Conservation (phyloP, 2,113 vertebrate species). For the Orcinus orca region DNA sequence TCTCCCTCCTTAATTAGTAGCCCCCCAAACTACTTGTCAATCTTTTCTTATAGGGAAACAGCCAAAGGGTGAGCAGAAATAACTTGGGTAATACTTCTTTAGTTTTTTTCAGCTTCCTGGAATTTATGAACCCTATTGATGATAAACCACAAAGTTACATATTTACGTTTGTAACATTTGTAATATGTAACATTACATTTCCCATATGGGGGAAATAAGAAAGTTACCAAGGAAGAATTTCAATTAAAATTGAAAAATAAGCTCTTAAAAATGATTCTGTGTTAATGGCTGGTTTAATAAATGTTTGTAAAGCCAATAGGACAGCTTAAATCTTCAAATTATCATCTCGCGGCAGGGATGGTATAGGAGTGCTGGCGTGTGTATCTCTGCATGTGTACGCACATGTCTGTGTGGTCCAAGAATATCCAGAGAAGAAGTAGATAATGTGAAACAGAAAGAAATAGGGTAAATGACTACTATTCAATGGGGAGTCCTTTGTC, state of each 20-base stretch:
- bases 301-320: not conserved
- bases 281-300: not conserved
- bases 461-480: not conserved
- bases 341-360: not conserved
- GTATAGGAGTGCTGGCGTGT: not conserved
- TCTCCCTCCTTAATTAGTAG: not conserved
- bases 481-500: not conserved
- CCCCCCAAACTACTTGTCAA: not conserved
- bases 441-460: not conserved
- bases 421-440: not conserved
- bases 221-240: not conserved
- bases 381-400: not conserved
- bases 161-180: too few relatives aligned
- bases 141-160: not conserved
- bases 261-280: not conserved
- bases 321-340: not conserved
- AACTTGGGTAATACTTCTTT: not conserved
- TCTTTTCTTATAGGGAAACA: not conserved
- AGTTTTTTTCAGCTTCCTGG: not conserved
- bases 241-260: not conserved
- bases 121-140: not conserved
- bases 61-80: not conserved
- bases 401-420: not conserved
- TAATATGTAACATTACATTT: too few relatives aligned
- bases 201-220: not conserved